A percentile compares a stretch with the other conserved stretches of the same genome.
Conservation (phyloP, 2,888 invertebrate species). For the Bellardia bayeri region DNA sequence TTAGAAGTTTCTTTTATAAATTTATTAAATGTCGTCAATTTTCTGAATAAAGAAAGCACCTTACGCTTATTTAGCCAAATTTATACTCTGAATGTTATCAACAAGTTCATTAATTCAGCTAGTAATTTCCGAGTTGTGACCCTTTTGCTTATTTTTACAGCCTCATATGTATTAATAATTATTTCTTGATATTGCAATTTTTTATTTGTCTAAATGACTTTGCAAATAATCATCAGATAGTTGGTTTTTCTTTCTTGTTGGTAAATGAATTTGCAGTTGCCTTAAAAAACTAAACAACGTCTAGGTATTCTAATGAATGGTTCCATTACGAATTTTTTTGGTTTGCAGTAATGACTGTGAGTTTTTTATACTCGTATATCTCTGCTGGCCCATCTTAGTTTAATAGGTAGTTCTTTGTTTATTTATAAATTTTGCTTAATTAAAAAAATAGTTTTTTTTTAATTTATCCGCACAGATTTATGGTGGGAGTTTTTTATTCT, state of each 20-base stretch:
- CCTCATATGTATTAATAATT: neutral
- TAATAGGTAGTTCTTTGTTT: neutral
- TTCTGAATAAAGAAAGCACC: neutral
- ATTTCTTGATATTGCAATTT: neutral
- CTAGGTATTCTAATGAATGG: neutral
- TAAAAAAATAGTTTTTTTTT: neutral
- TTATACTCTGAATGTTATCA: neutral
- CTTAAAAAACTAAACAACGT: neutral
- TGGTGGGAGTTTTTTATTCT: conserved; percentile 47
- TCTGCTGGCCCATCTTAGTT: neutral
- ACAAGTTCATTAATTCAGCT: neutral
- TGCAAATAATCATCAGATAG: neutral
- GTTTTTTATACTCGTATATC: neutral
- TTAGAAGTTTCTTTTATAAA: neutral
- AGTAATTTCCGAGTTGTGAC: conserved; percentile 10
- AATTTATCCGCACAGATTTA: neutral
- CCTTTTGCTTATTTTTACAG: neutral
- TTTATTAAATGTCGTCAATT: neutral
- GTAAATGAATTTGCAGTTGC: conserved; percentile 1
- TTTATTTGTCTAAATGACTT: conserved; percentile 14
- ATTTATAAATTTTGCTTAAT: conserved; percentile 19
- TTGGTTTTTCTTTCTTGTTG: neutral
- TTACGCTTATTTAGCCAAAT: neutral
- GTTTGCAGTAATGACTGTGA: conserved; percentile 18
- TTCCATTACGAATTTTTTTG: neutral